phyloP scores from a whole-genome alignment of 2,888 invertebrate species.

The Volucella inanis region DNA sequence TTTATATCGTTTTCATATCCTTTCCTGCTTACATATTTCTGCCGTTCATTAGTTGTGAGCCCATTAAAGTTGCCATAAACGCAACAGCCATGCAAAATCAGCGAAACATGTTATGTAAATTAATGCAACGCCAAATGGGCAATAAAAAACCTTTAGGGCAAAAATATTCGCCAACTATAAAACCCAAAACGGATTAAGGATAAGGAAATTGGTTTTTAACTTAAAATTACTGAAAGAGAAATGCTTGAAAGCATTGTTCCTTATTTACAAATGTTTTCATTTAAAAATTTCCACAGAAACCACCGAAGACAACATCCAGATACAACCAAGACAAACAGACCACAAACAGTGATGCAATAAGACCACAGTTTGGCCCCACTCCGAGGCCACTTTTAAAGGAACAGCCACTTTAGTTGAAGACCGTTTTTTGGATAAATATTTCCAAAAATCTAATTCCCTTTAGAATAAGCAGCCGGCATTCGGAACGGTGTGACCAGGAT shows the following conservation, averaged over 20 bases:
- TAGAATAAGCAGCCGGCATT: not conserved
- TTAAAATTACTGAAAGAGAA: conserved; percentile 15
- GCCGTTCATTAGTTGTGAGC: not conserved
- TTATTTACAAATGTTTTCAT: conserved; percentile 39
- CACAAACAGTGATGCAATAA: conserved; percentile 72
- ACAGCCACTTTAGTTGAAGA: conserved; percentile 15
- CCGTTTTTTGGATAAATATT: conserved; percentile 31
- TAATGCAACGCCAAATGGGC: conserved; percentile 54
- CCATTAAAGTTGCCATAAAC: conserved; percentile 59
- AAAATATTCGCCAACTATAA: not conserved
- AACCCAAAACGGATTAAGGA: conserved; percentile 1
- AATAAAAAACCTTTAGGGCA: conserved; percentile 42
- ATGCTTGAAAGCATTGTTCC: conserved; percentile 36
- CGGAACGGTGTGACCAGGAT: too few relatives aligned
- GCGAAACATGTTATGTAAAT: conserved; percentile 43
- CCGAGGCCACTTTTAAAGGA: conserved; percentile 22
- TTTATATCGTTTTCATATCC: conserved; percentile 48
- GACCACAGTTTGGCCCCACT: conserved; percentile 13
- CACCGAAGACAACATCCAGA: conserved; percentile 29
- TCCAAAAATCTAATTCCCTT: conserved; percentile 40
- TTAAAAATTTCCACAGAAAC: conserved; percentile 23
- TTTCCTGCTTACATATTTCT: conserved; percentile 1
- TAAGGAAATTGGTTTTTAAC: conserved; percentile 48
- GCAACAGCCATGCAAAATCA: conserved; percentile 59
- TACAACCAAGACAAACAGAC: conserved; percentile 50